Evolutionary conservation across 2,113 vertebrate species (phyloP).

Genomic region (Microtus pennsylvanicus): DNA sequence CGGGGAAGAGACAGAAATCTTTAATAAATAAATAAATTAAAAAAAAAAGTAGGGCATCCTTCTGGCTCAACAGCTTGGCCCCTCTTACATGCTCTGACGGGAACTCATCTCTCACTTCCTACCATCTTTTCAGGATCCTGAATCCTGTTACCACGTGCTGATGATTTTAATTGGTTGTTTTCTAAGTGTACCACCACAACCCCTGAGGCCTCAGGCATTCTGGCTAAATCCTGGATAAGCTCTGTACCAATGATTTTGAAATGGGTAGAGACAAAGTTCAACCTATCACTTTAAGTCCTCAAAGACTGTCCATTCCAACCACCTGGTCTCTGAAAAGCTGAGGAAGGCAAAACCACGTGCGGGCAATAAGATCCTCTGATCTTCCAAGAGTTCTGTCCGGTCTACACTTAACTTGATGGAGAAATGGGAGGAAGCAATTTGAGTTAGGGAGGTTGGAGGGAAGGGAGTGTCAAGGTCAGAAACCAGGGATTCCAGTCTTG

Average conservation of each 20-base stretch:
- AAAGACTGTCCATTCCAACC: neutral
- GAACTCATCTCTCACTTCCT: neutral
- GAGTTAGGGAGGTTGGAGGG: slow-evolving; percentile 8
- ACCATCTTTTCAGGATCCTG: neutral
- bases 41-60: neutral
- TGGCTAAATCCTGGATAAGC: neutral
- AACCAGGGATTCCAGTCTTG: neutral
- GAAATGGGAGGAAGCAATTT: slow-evolving; percentile 50
- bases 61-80: neutral
- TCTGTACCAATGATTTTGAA: neutral
- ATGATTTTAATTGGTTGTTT: neutral
- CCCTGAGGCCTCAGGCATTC: neutral
- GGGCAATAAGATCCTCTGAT: neutral
- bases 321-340: neutral
- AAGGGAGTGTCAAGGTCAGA: slow-evolving; percentile 3
- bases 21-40: too few relatives aligned
- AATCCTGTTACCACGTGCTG: neutral
- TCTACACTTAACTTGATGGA: neutral
- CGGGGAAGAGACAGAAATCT: too few relatives aligned
- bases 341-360: neutral
- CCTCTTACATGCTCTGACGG: neutral
- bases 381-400: neutral
- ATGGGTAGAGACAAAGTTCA: neutral
- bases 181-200: neutral
- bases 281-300: neutral